Evolutionary conservation across 2,797 vertebrate genomes (phyloP), one percentile per base, ranked within the genome.

Genomic region (Otolemur crassicaudatus): DNA sequence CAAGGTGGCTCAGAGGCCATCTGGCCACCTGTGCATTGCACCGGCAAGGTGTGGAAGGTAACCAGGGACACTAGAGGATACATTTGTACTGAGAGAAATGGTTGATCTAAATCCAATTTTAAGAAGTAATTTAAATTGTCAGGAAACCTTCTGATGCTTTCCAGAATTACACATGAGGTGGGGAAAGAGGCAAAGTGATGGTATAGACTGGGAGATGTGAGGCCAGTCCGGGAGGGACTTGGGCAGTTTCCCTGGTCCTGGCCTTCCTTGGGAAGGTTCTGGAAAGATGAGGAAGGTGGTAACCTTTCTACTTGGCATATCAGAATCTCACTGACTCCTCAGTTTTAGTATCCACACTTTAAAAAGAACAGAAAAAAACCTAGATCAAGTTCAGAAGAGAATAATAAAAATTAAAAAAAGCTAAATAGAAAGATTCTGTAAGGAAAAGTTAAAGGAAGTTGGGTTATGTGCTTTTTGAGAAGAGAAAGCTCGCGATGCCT

Each of bases 111-210:
- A 70, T 69, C 37, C 53, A 49, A 14, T 92, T 95, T 93, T 80
- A 56, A 43, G 81, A 95, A 58, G 81, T 61, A 46, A 86, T 37
- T 73, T 65, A 37, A 79, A 93, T 37, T 53, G 63, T 94, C 72
- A 29, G 67, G 79, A 37, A 73, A 82, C 49, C 58, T 69, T 91
- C 73, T 75, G 49, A 25, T 53, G 11, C n/a, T 73, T 81, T 93
- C 65, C 87, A 85, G 72, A 89, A 93, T 88, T 89, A 70, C 31
- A 10, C 2, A 5, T 65, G 31, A 58, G 7, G 9, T 80, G 25
- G 7, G 16, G 17, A 81, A 25, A 34, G 43, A 95, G 81, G 49
- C 63, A 43, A 40, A 77, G 31, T 20, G n/a, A 7, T 25, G 1
- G 1, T 27, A 58, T 12, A 4, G 16, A 34, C 6, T 40, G 67